These are phyloP conservation scores for Acleris literana DNA, from an alignment of 2,888 invertebrate species.

Conservation along the genomic window DNA sequence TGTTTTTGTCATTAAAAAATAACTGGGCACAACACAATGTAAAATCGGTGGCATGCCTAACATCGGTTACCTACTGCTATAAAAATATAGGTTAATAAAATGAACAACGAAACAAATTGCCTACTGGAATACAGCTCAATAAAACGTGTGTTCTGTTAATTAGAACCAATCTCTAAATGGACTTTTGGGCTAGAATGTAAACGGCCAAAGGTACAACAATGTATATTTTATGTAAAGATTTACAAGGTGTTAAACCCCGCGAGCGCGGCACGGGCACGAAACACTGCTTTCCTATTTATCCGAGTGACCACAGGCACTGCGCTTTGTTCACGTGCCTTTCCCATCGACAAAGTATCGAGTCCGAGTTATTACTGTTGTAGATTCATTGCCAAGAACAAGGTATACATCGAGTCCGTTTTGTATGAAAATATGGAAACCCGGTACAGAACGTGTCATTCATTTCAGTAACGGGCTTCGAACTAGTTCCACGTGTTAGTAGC, in stretches of 20 bases:
- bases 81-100: neutral
- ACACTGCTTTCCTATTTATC: constrained; percentile 45
- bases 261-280: constrained; percentile 67
- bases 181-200: constrained; percentile 53
- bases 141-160: constrained; percentile 44
- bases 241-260: constrained; percentile 73
- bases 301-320: constrained; percentile 22
- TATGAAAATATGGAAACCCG: too few relatives aligned
- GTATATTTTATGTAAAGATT: constrained; percentile 75
- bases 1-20: too few relatives aligned
- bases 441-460: too few relatives aligned
- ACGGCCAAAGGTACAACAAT: constrained; percentile 63
- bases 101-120: constrained; percentile 11
- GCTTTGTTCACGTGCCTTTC: constrained; percentile 19
- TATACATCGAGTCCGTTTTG: too few relatives aligned
- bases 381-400: too few relatives aligned
- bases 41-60: too few relatives aligned
- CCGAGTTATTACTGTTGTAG: neutral
- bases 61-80: neutral
- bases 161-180: constrained; percentile 46
- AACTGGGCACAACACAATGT: too few relatives aligned
- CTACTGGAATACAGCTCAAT: constrained; percentile 10
- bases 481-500: too few relatives aligned
- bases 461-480: neutral
- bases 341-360: constrained; percentile 2